Evolutionary conservation across 2,888 invertebrate species (phyloP).

Genomic region (Timema podura): DNA sequence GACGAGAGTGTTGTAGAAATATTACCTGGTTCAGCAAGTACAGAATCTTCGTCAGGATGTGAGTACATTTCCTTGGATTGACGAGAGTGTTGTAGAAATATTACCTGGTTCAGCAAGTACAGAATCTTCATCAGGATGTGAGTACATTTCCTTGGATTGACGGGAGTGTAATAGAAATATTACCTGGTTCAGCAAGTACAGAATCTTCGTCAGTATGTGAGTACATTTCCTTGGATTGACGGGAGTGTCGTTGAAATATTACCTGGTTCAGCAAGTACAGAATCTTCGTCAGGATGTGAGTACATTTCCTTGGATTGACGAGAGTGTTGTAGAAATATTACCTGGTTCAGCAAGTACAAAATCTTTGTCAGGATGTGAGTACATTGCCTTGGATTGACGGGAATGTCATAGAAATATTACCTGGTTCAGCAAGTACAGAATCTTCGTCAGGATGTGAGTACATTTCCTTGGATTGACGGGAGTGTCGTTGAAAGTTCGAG

Average conservation of each 20-base stretch:
- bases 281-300: conserved; percentile 91
- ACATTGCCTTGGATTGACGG: conserved; percentile 96
- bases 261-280: conserved; percentile 92
- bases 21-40: conserved; percentile 85
- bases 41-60: conserved; percentile 92
- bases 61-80: conserved; percentile 93
- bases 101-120: conserved; percentile 87
- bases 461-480: conserved; percentile 97
- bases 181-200: conserved; percentile 90
- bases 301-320: conserved; percentile 95
- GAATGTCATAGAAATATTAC: conserved; percentile 86
- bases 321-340: conserved; percentile 88
- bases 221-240: conserved; percentile 97
- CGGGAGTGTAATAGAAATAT: conserved; percentile 91
- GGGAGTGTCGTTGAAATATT: conserved; percentile 76
- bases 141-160: conserved; percentile 95
- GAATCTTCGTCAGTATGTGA: conserved; percentile 90
- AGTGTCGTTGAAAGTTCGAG: conserved; percentile 95
- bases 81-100: conserved; percentile 95
- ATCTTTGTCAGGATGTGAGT: conserved; percentile 93
- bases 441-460: conserved; percentile 90
- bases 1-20: conserved; percentile 95
- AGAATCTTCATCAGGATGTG: conserved; percentile 94
- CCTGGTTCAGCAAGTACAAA: conserved; percentile 91
- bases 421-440: conserved; percentile 93